Conservation (phyloP, 2,797 vertebrate species). For the Tinamus major region DNA sequence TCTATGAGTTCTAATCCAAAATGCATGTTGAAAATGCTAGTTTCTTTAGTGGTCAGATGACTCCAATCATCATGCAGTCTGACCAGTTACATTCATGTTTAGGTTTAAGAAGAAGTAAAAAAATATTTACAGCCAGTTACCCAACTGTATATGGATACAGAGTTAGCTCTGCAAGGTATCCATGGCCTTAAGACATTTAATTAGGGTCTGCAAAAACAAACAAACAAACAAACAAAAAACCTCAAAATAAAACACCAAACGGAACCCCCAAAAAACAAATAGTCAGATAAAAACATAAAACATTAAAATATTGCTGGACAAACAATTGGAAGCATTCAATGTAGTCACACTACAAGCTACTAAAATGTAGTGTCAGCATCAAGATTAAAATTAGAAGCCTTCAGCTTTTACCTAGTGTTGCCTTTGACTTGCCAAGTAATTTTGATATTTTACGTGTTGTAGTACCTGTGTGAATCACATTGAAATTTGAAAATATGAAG, state of each 20-base stretch:
- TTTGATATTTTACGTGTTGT: background rate
- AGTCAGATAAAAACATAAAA: slow-evolving; percentile 18
- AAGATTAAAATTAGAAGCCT: background rate
- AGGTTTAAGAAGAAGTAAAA: slow-evolving; percentile 53
- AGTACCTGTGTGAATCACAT: background rate
- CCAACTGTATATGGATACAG: slow-evolving; percentile 66
- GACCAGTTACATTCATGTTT: slow-evolving; percentile 53
- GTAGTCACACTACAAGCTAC: background rate
- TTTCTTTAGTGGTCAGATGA: slow-evolving; percentile 58
- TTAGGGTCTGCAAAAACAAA: slow-evolving; percentile 69
- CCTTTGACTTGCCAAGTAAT: slow-evolving; percentile 1
- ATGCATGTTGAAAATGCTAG: slow-evolving; percentile 43
- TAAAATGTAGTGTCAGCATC: background rate
- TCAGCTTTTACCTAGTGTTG: background rate
- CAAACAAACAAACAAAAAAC: slow-evolving; percentile 43
- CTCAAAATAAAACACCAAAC: slow-evolving; percentile 56
- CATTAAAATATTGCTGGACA: background rate
- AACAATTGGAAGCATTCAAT: background rate
- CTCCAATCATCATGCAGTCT: slow-evolving; percentile 46
- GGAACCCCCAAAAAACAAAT: background rate
- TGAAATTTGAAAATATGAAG: slow-evolving; percentile 17
- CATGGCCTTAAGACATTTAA: slow-evolving; percentile 69
- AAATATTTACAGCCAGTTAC: slow-evolving; percentile 69
- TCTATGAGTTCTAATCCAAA: slow-evolving; percentile 33
- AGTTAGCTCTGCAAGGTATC: slow-evolving; percentile 69